A percentile compares a stretch with the other conserved stretches of the same genome.
Conservation (phyloP, 2,113 vertebrate genomes). For the Scytalopus superciliaris region DNA sequence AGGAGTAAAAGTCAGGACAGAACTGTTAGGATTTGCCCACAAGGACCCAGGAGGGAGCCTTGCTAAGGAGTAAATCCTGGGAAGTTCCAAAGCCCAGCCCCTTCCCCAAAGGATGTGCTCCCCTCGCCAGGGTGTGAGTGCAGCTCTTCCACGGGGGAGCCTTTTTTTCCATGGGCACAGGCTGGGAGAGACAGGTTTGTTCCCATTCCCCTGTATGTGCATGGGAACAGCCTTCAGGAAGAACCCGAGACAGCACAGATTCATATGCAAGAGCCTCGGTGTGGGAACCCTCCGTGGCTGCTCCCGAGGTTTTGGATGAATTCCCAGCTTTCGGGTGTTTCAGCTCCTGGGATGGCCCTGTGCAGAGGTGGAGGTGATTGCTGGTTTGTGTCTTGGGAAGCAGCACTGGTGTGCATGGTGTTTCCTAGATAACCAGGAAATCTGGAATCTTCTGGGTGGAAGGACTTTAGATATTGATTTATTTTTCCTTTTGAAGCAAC, state of each 20-base stretch:
- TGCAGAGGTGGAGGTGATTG: background rate
- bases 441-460: background rate
- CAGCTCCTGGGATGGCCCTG: conserved; percentile 9
- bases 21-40: background rate
- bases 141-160: background rate
- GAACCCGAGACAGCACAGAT: background rate
- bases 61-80: background rate
- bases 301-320: background rate
- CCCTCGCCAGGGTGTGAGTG: background rate
- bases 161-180: background rate
- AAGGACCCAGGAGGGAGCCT: background rate
- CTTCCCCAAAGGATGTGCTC: background rate
- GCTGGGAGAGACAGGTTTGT: conserved; percentile 40
- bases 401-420: background rate
- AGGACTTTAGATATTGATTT: background rate
- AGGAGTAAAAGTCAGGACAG: background rate
- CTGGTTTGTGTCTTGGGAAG: background rate
- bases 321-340: background rate
- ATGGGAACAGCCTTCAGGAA: conserved; percentile 42
- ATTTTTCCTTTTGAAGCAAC: background rate
- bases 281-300: background rate
- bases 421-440: conserved; percentile 18
- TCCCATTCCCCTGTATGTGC: conserved; percentile 5
- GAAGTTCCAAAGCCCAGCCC: background rate
- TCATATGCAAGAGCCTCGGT: background rate